Base-by-base conservation (phyloP, 2,113 vertebrate species). In the Odontesthes bonariensis region DNA sequence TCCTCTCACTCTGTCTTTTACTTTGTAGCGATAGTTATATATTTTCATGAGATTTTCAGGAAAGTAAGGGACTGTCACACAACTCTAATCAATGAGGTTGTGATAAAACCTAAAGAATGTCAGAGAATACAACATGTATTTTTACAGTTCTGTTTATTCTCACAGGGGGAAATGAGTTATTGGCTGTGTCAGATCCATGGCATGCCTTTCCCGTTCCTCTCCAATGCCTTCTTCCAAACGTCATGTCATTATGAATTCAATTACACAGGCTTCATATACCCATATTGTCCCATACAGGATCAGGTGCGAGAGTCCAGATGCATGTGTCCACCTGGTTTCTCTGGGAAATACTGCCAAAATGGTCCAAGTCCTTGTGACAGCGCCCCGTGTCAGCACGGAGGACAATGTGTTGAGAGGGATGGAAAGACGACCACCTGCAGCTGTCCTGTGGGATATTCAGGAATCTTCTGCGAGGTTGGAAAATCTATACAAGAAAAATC, bases 391-490 rank as follows among this genome's bases (percentile, higher is more conserved):
- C 94, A 96, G 86, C 96, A 98, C 49, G 96, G 96, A 89, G 98
- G 98, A 87, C 94, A 96, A 57, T 99, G 98, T 92, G 93, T 95
- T 88, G 95, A 96, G 84, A 85, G 67, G 13, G 95, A 96, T 79
- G 95, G 95, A 90, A 91, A 89, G 88, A 93, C 92, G 75, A 85
- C 95, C 83, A 90, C 93, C 66, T 99, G 98, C 91, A 95, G 92
- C 83, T 99, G 98, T 91, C 95, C 94, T 0, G 77, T 89, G 71
- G 97, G 97, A 92, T 97, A 96, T 94, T 96, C 96, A 42, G 98
- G 98, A 93, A 90, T 90, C 87, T 94, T 96, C 90, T 99, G 98
- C 94, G 97, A 99, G 97, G 98, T 99, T 13, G 46, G 91, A 75
- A n/a, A 70, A 35, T 12, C 20, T 44, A 23, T 17, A 56, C 10